A percentile compares a stretch with the other conserved stretches of the same genome.
Conservation (phyloP, 2,888 invertebrate genomes). For the Philereme transversata region DNA sequence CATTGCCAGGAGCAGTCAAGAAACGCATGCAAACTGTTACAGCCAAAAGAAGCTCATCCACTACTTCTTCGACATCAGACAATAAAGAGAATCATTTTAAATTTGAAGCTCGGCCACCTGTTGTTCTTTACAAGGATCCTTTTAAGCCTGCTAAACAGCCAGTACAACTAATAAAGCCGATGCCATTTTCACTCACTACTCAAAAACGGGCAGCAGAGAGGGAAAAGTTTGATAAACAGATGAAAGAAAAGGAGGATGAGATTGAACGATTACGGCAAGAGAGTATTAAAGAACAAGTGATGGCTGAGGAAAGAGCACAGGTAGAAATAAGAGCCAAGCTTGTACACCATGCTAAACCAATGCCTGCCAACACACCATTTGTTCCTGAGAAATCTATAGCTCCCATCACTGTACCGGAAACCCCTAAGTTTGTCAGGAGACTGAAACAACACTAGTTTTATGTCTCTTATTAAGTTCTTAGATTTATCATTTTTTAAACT, state of each 20-base stretch:
- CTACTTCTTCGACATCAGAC: conserved; percentile 58
- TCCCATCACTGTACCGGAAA: conserved; percentile 86
- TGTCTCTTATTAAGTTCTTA: no score
- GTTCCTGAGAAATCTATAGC: conserved; percentile 77
- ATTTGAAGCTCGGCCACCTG: conserved; percentile 86
- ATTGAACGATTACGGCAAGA: conserved; percentile 66
- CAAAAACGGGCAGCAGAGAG: conserved; percentile 86
- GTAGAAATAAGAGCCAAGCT: conserved; percentile 81
- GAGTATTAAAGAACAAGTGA: conserved; percentile 64
- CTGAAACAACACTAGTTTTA: conserved; percentile 53
- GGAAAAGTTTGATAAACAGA: conserved; percentile 82
- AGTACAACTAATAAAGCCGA: conserved; percentile 67
- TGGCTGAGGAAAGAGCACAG: conserved; percentile 76
- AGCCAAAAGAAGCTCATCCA: conserved; percentile 56
- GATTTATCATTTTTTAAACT: no score
- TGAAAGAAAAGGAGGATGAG: conserved; percentile 82
- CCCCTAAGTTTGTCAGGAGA: conserved; percentile 82
- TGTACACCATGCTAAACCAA: conserved; percentile 86
- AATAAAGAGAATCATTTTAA: conserved; percentile 72
- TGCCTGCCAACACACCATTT: conserved; percentile 78
- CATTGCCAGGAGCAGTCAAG: conserved; percentile 82
- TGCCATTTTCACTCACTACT: conserved; percentile 86
- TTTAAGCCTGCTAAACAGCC: conserved; percentile 84
- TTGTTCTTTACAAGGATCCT: conserved; percentile 86
- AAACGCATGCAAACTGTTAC: conserved; percentile 65